Evolutionary conservation across 2,888 invertebrate species (phyloP).

Genomic region (Xanthorhoe spadicearia): DNA sequence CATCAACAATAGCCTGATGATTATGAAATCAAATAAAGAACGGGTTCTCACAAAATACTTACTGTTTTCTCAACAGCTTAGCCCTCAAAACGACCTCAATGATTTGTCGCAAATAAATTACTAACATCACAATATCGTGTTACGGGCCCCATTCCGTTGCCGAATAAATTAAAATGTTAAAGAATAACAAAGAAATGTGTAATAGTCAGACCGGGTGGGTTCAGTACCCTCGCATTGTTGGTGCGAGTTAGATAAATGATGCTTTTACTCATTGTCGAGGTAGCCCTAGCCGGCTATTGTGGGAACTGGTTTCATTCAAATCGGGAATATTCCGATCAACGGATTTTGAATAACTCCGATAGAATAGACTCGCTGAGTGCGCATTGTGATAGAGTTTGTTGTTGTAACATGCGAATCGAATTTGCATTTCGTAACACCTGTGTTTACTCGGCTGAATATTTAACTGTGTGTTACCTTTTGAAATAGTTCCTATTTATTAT

Average conservation of each 20-base stretch:
- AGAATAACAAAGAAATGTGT: constrained; percentile 47
- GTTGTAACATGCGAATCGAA: constrained; percentile 12
- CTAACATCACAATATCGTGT: constrained; percentile 57
- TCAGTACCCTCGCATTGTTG: constrained; percentile 48
- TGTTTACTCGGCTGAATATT: constrained; percentile 1
- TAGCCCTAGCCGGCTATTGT: constrained; percentile 43
- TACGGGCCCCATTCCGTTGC: constrained; percentile 48
- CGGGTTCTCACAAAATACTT: background rate
- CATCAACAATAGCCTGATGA: background rate
- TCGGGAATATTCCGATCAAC: constrained; percentile 34
- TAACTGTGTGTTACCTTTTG: background rate
- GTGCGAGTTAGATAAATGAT: constrained; percentile 61
- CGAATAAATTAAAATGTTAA: constrained; percentile 44
- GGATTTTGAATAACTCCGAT: constrained; percentile 30
- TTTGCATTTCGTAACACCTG: constrained; percentile 11
- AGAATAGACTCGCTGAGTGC: constrained; percentile 21
- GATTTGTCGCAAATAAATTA: constrained; percentile 71
- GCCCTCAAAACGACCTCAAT: constrained; percentile 21
- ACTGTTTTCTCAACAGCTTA: constrained; percentile 1
- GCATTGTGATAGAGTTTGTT: constrained; percentile 9
- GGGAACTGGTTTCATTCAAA: constrained; percentile 39
- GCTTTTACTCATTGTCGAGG: constrained; percentile 51
- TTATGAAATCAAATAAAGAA: background rate
- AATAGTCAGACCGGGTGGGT: constrained; percentile 45
- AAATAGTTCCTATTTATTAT: no score